Evolutionary conservation across 2,888 invertebrate species (phyloP).

Genomic region (Lochmaea crataegi): DNA sequence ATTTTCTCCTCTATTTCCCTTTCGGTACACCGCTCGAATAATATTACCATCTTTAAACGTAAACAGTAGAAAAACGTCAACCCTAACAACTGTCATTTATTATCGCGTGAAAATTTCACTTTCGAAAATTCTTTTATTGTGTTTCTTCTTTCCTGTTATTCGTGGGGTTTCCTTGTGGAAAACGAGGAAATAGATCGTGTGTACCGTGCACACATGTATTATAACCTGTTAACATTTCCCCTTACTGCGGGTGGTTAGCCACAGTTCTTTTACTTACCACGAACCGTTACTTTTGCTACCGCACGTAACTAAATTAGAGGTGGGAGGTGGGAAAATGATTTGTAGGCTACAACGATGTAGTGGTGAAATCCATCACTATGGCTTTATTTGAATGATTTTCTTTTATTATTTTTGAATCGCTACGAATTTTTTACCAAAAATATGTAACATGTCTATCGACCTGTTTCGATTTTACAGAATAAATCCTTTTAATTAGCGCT

Average conservation of each 20-base stretch:
- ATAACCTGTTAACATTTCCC: conserved; percentile 43
- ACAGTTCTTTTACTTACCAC: conserved; percentile 31
- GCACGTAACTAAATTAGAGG: conserved; percentile 3
- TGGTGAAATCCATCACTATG: background rate
- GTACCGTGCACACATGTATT: conserved; percentile 32
- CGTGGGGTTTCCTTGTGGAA: conserved; percentile 19
- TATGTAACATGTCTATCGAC: no score
- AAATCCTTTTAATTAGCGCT: no score
- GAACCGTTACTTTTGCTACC: conserved; percentile 7
- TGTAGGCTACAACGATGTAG: background rate
- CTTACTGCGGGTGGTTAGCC: conserved; percentile 36
- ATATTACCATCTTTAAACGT: background rate
- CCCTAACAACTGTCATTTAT: conserved; percentile 6
- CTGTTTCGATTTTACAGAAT: no score
- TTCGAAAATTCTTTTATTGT: conserved; percentile 29
- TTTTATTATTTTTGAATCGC: no score
- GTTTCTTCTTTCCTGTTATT: conserved; percentile 19
- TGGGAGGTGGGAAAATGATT: background rate
- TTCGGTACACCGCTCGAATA: no score
- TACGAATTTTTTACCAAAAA: no score
- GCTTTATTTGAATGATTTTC: no score
- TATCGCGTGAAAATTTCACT: conserved; percentile 11
- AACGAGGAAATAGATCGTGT: conserved; percentile 16
- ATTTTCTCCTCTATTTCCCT: no score
- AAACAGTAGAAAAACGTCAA: conserved; percentile 14